Base-by-base conservation (phyloP, 2,113 vertebrate species). In the Rhinichthys klamathensis region DNA sequence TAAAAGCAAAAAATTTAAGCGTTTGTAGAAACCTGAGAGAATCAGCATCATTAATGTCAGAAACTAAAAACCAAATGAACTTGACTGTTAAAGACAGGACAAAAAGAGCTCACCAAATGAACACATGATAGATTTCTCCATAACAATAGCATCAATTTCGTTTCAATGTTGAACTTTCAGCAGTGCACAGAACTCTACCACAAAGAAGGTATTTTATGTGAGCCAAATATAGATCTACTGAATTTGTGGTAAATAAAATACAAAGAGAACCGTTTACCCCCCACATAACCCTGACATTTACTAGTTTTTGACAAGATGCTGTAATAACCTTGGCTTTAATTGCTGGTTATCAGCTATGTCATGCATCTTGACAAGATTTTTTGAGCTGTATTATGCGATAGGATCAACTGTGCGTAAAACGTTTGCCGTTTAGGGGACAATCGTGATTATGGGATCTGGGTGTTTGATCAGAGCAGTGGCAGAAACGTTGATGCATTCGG, bases 251-350 rank as follows among this genome's bases (percentile, higher is more conserved):
- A 46, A 46, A 46, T 46, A 25, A 46, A 73, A 44, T 30, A 51
- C 25, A 35, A n/a, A 58, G 35, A 79, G 41, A 61, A 9, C 13
- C 16, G 32, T 79, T 79, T 56, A 77, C 77, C n/a, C 44, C 35
- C 21, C n/a, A 44, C n/a, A 44, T 41, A 23, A 80, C 35, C 38
- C 27, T 69, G 63, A 32, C 46, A 27, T 74, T 74, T 46, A 12
- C 41, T 41, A 49, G 23, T 49, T 74, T 76, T 76, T 32, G 44
- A 32, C 15, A 21, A 76, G 49, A 32, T 49, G 25, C 46, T 54
- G 18, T 76, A 30, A 76, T 76, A 76, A 54, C 32, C 74, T 54
- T 69, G 63, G 25, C 32, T 78, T 72, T 85, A 85, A 85, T 78
- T 67, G 70, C 72, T n/a, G 44, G 70, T 54, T 73, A 65, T 32